Evolutionary conservation across 2,797 vertebrate genomes (phyloP), one percentile per base, ranked within the genome.

Genomic region (Kryptopterus vitreolus): DNA sequence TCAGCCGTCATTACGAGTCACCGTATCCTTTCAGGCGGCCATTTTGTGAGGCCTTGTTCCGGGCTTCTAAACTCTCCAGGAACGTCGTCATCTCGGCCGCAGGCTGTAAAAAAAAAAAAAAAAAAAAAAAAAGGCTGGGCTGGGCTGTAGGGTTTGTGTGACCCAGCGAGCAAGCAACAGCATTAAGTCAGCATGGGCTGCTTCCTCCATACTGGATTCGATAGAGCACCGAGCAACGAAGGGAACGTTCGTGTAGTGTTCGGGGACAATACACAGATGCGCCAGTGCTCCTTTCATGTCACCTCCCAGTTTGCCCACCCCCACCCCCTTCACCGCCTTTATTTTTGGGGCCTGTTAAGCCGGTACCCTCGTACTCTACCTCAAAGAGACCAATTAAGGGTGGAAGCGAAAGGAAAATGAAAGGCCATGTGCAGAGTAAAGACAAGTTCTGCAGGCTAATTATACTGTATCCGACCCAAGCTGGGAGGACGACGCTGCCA

Each of bases 261-360:
- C 29, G 68, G 78, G 85, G 89, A 88, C 90, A 87, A 87, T 88
- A 87, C 85, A 89, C 91, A 89, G 90, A 91, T 89, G 87, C 86
- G 29, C n/a, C 62, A 31, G 83, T 38, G 79, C 68, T 81, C 84
- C 82, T 87, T 90, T 88, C 81, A 87, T 89, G 82, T 84, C 48
- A 83, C 80, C 59, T 75, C 53, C 4, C 46, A 77, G 35, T 38
- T 3, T 24, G n/a, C 15, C n/a, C 1, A 29, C 3, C 86, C 72
- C 79, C 77, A n/a, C 88, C 66, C 53, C 33, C 24, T 50, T 52
- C 16, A 43, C 52, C 31, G 50, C 53, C 43, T 70, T 82, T 82
- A 80, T 82, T 84, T 85, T 76, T 66, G 66, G 58, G 72, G 55
- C 70, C 74, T 61, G 55, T 80, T 71, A 79, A 58, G 55, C 65